A percentile compares a stretch with the other conserved stretches of the same genome.
Conservation (phyloP, 2,888 invertebrate genomes). For the Pachydiplax longipennis region DNA sequence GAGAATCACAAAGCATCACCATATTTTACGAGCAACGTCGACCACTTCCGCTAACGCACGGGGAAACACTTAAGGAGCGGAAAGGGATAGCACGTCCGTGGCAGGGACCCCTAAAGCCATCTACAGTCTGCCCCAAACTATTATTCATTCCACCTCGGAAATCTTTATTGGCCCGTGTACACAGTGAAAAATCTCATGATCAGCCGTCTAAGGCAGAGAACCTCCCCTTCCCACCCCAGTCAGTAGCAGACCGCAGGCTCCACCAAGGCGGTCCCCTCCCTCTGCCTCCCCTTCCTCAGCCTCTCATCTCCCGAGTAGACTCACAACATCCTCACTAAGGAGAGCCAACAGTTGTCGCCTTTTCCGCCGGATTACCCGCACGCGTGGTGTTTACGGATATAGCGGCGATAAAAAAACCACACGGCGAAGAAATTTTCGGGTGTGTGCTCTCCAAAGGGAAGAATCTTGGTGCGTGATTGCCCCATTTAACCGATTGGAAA, state of each 20-base stretch:
- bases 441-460: not conserved
- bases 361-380: not conserved
- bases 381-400: not conserved
- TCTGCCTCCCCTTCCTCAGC: not conserved
- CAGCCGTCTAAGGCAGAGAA: not conserved
- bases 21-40: too few relatives aligned
- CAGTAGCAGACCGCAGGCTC: not conserved
- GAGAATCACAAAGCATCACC: too few relatives aligned
- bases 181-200: not conserved
- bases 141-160: not conserved
- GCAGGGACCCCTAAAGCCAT: not conserved
- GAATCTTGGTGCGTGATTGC: not conserved
- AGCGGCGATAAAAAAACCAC: not conserved
- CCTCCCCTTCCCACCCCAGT: not conserved
- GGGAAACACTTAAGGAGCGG: not conserved
- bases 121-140: not conserved
- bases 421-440: not conserved
- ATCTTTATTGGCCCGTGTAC: not conserved
- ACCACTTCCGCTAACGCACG: not conserved
- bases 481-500: not conserved
- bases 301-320: slow-evolving; percentile 21
- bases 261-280: not conserved
- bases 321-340: slow-evolving; percentile 15
- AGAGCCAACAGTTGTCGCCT: not conserved
- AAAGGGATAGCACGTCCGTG: not conserved